Base-by-base conservation (phyloP, 1,140 invertebrate species). In the Pteromalus puparum region DNA sequence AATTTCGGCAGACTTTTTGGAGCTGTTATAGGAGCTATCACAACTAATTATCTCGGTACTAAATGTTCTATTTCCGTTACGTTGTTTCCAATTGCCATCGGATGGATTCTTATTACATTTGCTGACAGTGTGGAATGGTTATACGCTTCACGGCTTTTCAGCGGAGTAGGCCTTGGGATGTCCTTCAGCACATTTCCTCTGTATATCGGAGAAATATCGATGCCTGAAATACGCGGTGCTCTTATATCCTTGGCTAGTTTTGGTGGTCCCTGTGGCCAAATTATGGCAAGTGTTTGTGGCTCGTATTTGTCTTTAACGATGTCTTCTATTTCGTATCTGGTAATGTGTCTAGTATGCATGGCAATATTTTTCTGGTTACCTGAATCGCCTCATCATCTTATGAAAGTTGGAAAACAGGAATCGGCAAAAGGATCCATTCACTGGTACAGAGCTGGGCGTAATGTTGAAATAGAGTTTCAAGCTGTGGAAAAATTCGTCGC, bases 281-380 rank as follows among this genome's bases (percentile, higher is more conserved):
- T 97, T 48, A 90, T 95, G 7, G 95, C 95, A 46, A 96, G 96
- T 90, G 91, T 94, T 67, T 93, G 96, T 76, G 96, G 96, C 4
- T 92, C 95, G 1, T 94, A 94, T 81, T 70, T 95, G 1, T 94
- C 94, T 30, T 94, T 95, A 78, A 91, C 94, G n/a, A 92, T 94
- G 1, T 93, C 95, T 26, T 94, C 95, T 0, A 91, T 93, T 28
- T 93, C 95, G 74, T 94, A 94, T 86, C 92, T 95, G 26, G 88
- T 93, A 0, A 96, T 96, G 0, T 96, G 97, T 89, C 95, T 97
- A 87, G 95, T 65, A 95, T 97, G 0, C 94, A 96, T 88, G 96
- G 94, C 89, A 91, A 94, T 82, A 88, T 96, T 4, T 94, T 92
- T 94, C 48, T 94, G 94, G 76, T 93, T 97, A 89, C 96, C 97